These are phyloP conservation scores for Onychostoma macrolepis DNA, from an alignment of 2,113 vertebrate species.

Conservation along the genomic window DNA sequence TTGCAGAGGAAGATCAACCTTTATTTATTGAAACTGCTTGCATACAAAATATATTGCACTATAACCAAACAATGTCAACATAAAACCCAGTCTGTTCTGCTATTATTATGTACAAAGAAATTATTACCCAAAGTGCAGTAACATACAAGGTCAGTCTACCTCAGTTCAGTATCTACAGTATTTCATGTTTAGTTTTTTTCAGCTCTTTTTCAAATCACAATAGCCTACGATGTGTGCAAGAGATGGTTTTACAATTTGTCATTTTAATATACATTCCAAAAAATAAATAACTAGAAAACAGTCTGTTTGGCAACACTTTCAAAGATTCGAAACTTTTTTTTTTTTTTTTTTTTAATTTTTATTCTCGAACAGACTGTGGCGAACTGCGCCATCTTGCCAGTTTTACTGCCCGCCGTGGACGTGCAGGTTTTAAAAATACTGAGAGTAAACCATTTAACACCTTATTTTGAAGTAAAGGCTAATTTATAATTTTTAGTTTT, in stretches of 20 bases:
- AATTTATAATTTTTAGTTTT: not conserved
- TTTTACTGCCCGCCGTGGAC: conserved; percentile 29
- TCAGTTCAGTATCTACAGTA: conserved; percentile 97
- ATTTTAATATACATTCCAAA: conserved; percentile 86
- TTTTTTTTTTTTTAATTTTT: not conserved
- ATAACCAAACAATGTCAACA: conserved; percentile 99
- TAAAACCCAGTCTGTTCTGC: conserved; percentile 95
- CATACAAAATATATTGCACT: conserved; percentile 99
- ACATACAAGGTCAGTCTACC: conserved; percentile 96
- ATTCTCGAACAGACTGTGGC: conserved; percentile 78
- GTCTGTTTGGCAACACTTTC: conserved; percentile 85
- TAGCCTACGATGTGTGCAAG: conserved; percentile 88
- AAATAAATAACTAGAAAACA: conserved; percentile 91
- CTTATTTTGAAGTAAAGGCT: conserved; percentile 24
- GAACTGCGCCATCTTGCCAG: conserved; percentile 64
- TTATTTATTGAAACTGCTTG: conserved; percentile 99
- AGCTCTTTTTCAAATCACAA: conserved; percentile 78
- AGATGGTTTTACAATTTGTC: conserved; percentile 81
- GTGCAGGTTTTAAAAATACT: conserved; percentile 45
- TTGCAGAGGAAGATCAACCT: conserved; percentile 95
- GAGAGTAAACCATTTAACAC: conserved; percentile 42
- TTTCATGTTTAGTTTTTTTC: conserved; percentile 51
- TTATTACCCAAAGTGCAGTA: conserved; percentile 95
- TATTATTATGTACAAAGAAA: conserved; percentile 96
- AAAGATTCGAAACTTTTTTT: conserved; percentile 70